Conservation (phyloP, 2,888 invertebrate species). For the Agriopis marginaria region DNA sequence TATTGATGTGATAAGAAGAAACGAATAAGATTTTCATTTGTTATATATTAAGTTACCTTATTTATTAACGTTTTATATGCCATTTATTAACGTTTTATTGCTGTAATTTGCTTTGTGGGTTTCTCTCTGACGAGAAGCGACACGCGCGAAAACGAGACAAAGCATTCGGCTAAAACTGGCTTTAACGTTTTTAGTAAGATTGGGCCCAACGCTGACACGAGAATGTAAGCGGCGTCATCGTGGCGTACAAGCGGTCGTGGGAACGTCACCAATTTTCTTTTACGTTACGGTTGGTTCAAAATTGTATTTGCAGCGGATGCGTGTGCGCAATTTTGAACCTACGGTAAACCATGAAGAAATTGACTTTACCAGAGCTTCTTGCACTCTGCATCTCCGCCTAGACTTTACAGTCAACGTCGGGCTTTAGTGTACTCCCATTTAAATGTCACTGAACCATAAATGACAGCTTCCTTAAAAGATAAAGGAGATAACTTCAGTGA, state of each 20-base stretch:
- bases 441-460: slow-evolving; percentile 7
- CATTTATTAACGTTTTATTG: too few species aligned
- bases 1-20: slow-evolving; percentile 8
- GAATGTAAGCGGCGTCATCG: too few species aligned
- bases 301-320: too few species aligned
- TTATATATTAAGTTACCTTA: not conserved
- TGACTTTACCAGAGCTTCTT: too few species aligned
- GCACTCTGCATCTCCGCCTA: too few species aligned
- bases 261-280: too few species aligned
- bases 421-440: not conserved
- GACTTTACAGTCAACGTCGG: too few species aligned
- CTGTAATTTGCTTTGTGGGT: not conserved
- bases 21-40: not conserved
- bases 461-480: not conserved
- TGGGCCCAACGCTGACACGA: too few species aligned
- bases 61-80: not conserved
- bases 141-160: slow-evolving; percentile 6
- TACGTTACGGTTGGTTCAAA: too few species aligned
- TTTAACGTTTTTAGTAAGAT: not conserved
- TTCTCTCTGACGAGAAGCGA: slow-evolving; percentile 10
- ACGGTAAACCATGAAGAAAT: too few species aligned
- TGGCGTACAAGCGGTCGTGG: too few species aligned
- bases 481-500: not conserved
- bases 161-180: not conserved
- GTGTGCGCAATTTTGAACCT: too few species aligned